Percentiles rank a stretch among this genome's conserved stretches.
Evolutionary conservation across 2,797 vertebrate genomes (phyloP).

Genomic region (Halcyon smyrnensis): DNA sequence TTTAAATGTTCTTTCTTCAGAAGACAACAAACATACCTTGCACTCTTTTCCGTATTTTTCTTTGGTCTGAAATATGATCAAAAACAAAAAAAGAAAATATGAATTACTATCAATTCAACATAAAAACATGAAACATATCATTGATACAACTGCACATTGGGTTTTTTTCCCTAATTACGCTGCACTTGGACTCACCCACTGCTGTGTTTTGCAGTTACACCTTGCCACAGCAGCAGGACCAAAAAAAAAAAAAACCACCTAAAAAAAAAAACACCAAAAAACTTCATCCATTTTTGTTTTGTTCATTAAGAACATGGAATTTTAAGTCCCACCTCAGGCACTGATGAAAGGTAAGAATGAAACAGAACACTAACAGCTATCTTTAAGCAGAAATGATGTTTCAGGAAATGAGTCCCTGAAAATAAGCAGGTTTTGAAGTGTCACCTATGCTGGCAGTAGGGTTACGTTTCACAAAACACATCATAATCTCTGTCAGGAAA

Average conservation of each 20-base stretch:
- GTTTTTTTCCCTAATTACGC: not conserved
- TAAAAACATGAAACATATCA: not conserved
- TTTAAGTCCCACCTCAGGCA: not conserved
- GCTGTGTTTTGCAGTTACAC: not conserved
- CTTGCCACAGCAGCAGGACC: not conserved
- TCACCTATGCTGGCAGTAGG: fast-evolving
- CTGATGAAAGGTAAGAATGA: not conserved
- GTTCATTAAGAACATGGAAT: not conserved
- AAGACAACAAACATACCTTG: slow-evolving; percentile 84
- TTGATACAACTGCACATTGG: fast-evolving
- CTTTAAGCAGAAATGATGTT: not conserved
- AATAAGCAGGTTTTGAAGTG: not conserved
- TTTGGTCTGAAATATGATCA: slow-evolving; percentile 87
- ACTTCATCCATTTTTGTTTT: not conserved
- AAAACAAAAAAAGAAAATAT: not conserved
- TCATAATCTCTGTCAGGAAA: not conserved
- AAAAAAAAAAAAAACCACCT: not conserved
- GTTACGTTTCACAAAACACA: not conserved
- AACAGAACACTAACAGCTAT: not conserved
- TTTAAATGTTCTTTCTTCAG: not conserved
- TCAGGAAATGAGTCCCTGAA: not conserved
- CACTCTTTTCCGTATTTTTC: slow-evolving; percentile 99
- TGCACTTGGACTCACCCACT: not conserved
- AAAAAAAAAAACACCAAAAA: not conserved
- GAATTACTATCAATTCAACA: not conserved